Evolutionary conservation across 2,888 invertebrate genomes (phyloP).

Genomic region (Lomographa bimaculata): DNA sequence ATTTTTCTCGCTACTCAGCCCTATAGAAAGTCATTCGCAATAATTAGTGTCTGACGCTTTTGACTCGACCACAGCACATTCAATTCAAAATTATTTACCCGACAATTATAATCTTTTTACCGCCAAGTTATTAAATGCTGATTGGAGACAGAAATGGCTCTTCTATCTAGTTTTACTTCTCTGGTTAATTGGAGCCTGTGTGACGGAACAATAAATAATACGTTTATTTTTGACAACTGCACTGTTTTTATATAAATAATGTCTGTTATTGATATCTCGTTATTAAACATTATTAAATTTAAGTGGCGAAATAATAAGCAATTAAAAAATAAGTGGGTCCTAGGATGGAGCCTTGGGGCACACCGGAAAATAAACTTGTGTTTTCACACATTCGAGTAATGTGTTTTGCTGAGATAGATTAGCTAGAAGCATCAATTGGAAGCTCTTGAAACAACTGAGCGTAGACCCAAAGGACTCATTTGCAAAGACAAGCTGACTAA

Average conservation of each 20-base stretch:
- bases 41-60: slow-evolving; percentile 43
- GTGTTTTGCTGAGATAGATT: no score
- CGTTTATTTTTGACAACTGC: slow-evolving; percentile 5
- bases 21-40: slow-evolving; percentile 19
- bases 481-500: no score
- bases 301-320: slow-evolving; percentile 1
- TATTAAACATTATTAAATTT: slow-evolving; percentile 4
- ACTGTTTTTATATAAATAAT: slow-evolving; percentile 9
- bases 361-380: no score
- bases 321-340: slow-evolving; percentile 3
- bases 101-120: slow-evolving; percentile 49
- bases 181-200: slow-evolving; percentile 13
- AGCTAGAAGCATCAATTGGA: no score
- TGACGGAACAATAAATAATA: slow-evolving; percentile 9
- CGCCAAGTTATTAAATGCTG: slow-evolving; percentile 34
- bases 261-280: slow-evolving; percentile 13
- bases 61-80: slow-evolving; percentile 35
- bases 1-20: no score
- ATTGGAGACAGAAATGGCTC: slow-evolving; percentile 31
- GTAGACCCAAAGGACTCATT: no score
- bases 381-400: no score
- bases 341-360: slow-evolving; percentile 3
- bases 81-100: slow-evolving; percentile 48
- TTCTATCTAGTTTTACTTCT: slow-evolving; percentile 14
- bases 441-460: no score